Evolutionary conservation across 2,113 vertebrate genomes (phyloP).

Genomic region (Chrysochloris asiatica): DNA sequence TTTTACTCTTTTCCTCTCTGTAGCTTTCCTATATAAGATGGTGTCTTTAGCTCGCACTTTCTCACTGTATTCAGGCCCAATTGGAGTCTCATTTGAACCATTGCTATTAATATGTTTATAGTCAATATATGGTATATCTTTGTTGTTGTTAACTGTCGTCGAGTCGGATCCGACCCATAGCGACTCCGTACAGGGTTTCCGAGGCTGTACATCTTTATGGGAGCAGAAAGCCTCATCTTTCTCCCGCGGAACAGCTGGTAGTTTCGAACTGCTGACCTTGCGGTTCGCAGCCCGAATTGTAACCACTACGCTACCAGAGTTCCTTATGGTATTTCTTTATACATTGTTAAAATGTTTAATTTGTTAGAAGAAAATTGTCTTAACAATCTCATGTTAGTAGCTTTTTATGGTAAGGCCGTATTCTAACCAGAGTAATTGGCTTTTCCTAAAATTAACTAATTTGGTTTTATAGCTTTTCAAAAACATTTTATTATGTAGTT

Average conservation of each 20-base stretch:
- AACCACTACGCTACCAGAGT: no score
- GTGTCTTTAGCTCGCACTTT: background rate
- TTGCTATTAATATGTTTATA: background rate
- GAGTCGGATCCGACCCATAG: no score
- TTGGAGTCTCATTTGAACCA: background rate
- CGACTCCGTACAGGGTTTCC: no score
- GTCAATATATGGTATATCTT: background rate
- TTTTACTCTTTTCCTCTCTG: background rate
- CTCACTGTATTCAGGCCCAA: background rate
- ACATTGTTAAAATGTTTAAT: background rate
- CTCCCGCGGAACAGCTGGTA: no score
- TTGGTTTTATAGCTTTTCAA: background rate
- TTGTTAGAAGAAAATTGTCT: background rate
- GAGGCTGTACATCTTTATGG: no score
- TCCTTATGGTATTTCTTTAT: no score
- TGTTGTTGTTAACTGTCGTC: no score
- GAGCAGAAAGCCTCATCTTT: no score
- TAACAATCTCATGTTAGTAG: background rate
- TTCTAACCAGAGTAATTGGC: slow-evolving; percentile 27
- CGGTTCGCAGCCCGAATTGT: no score
- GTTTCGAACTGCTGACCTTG: no score
- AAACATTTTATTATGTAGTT: background rate
- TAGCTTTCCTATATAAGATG: slow-evolving; percentile 1
- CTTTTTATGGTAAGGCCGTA: slow-evolving; percentile 24
- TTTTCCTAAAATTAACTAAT: background rate